Base-by-base conservation (phyloP, 2,113 vertebrate genomes). In the Platichthys flesus region DNA sequence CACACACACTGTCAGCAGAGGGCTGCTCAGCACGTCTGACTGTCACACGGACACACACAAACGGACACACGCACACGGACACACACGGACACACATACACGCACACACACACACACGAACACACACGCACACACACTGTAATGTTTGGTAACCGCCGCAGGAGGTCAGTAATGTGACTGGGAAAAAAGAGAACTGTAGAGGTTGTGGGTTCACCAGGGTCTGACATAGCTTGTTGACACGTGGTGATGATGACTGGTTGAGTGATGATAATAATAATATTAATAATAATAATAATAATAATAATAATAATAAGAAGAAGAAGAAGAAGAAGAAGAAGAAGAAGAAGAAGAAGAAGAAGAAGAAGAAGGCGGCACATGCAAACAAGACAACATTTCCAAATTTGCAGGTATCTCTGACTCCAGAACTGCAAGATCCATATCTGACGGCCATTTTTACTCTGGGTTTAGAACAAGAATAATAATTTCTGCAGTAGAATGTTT, bases 111-210 rank as follows among this genome's bases (percentile, higher is more conserved):
- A 40, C 86, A 74, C 71, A 8, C 14, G 2, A 3, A 59, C 24
- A 2, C 23, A 24, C n/a, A 24, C 23, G 4, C 74, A 71, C 67
- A 24, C 78, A 61, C 47, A 51, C 1, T 85, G 88, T 65, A 68
- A 28, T 47, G 5, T 4, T 0, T 0, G 0, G 2, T 2, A 0
- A 0, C 2, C 1, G 5, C 85, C 90, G 20, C 85, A 40, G 10
- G 83, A 24, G 83, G 84, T 83, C 84, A 28, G 67, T 81, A 61
- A 62, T 76, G 86, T 20, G 56, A 5, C 16, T 78, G n/a, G 45
- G 2, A 51, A 24, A 61, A 24, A 2, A 14, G 7, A 24, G 2
- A 10, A 3, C 52, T 21, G 18, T n/a, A 52, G 9, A 1, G 63
- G n/a, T 24, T 3, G 20, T 55, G 21, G 55, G 55, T 24, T 57